These are phyloP conservation scores for Scyliorhinus canicula DNA, from an alignment of 2,797 vertebrate species.

Conservation along the genomic window DNA sequence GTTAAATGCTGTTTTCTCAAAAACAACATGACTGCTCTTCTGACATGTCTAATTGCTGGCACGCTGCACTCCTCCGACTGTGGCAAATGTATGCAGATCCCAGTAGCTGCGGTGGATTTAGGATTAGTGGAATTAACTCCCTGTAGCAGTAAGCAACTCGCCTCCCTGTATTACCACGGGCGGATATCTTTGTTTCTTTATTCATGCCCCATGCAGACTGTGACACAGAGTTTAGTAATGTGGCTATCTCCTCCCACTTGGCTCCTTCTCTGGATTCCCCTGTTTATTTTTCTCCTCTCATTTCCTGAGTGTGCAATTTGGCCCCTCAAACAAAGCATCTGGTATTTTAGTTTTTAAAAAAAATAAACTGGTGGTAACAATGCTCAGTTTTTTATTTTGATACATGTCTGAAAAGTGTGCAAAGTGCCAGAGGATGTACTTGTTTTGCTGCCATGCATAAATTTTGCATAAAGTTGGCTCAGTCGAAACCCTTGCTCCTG, in stretches of 20 bases:
- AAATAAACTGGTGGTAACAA: background rate
- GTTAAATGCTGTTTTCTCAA: background rate
- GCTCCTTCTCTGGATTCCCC: constrained; percentile 42
- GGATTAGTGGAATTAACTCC: constrained; percentile 50
- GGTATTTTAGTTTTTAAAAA: background rate
- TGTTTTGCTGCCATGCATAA: background rate
- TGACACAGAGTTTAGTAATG: constrained; percentile 28
- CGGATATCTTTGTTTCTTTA: constrained; percentile 24
- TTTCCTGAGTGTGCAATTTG: background rate
- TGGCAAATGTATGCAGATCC: constrained; percentile 71
- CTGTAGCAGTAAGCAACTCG: constrained; percentile 43
- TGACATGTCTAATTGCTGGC: constrained; percentile 69
- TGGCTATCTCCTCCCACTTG: constrained; percentile 37
- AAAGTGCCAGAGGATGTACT: background rate
- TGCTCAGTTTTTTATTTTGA: background rate
- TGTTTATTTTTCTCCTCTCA: constrained; percentile 40
- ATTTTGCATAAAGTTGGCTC: no score
- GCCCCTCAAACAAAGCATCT: background rate
- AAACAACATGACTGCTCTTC: constrained; percentile 36
- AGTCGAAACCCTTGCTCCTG: no score
- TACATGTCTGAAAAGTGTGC: background rate
- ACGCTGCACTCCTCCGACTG: constrained; percentile 58
- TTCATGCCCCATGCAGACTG: constrained; percentile 28
- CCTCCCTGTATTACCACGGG: constrained; percentile 49
- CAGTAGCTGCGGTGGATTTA: constrained; percentile 62